These are phyloP conservation scores for Rhinolophus sinicus DNA, from an alignment of 2,113 vertebrate species.

Conservation along the genomic window DNA sequence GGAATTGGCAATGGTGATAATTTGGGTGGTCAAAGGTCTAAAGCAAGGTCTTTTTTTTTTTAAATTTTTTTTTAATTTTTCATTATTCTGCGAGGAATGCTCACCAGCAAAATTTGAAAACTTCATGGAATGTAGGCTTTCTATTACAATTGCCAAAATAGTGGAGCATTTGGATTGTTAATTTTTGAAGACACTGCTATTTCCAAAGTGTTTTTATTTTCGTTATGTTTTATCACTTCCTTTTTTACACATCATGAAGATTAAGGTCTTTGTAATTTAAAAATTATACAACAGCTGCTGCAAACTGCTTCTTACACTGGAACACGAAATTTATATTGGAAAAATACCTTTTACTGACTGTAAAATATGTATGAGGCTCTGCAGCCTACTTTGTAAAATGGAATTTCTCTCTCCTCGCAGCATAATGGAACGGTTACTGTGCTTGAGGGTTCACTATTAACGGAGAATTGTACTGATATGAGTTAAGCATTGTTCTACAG, in stretches of 20 bases:
- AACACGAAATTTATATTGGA: slow-evolving; percentile 62
- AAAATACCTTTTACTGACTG: slow-evolving; percentile 60
- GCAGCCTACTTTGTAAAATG: slow-evolving; percentile 52
- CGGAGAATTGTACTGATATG: slow-evolving; percentile 29
- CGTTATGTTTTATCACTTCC: slow-evolving; percentile 48
- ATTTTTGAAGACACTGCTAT: slow-evolving; percentile 59
- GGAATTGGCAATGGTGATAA: neutral
- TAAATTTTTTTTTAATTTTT: neutral
- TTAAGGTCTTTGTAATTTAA: slow-evolving; percentile 73
- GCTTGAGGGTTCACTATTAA: neutral
- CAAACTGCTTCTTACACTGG: slow-evolving; percentile 5
- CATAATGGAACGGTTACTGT: slow-evolving; percentile 21
- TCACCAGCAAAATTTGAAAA: neutral
- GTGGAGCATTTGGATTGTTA: neutral
- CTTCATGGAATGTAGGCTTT: neutral
- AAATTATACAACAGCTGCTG: slow-evolving; percentile 70
- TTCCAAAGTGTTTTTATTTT: slow-evolving; percentile 69
- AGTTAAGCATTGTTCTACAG: neutral
- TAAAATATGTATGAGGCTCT: slow-evolving; percentile 67
- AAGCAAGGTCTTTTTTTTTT: accelerated
- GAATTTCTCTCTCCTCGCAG: slow-evolving; percentile 51
- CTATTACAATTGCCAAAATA: neutral
- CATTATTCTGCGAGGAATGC: neutral
- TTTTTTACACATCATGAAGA: slow-evolving; percentile 61
- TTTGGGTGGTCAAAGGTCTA: neutral